Base-by-base conservation (phyloP, 2,797 vertebrate genomes). In the Sebastes reedi region DNA sequence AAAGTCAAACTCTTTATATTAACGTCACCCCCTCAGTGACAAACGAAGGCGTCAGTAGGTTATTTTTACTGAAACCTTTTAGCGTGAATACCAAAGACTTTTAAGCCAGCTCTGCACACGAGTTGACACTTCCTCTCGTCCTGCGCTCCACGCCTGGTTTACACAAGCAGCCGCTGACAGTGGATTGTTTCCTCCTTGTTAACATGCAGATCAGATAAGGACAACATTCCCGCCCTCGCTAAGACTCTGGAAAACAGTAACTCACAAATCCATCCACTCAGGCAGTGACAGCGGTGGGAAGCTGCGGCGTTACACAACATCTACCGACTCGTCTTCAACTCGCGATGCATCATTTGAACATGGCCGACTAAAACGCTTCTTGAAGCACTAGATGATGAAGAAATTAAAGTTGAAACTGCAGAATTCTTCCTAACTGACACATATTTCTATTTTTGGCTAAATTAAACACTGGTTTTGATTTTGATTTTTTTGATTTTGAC, bases 141-240 rank as follows among this genome's bases (percentile, higher is more conserved):
- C 80, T 56, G 34, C 11, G 18, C 72, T 52, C 67, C 52, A 30
- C 22, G 9, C 56, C 80, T 76, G 80, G 80, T 93, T 90, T 88
- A 89, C 76, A 89, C 74, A 91, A 87, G 72, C 80, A 74, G 81
- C 75, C 6, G 87, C 81, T 88, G 88, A 91, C 88, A 85, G 74
- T 72, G 59, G 78, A 61, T 42, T 34, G 75, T 85, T 89, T 87
- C 83, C 83, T 88, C 65, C 79, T 68, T 9, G 84, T 86, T 91
- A 89, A 89, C 86, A 84, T 88, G 79, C 61, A 88, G 86, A 88
- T 90, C 92, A 91, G 91, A 89, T 87, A 89, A 91, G 88, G 79
- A 86, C 82, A 86, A 89, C 79, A 90, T 83, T 82, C 83, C 85
- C 77, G 20, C 88, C 89, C 88, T 87, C 59, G 14, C 75, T 90